Percentiles rank a stretch among this genome's conserved stretches.
phyloP scores from a whole-genome alignment of 2,888 invertebrate species.

The Eugnorisma glareosa region DNA sequence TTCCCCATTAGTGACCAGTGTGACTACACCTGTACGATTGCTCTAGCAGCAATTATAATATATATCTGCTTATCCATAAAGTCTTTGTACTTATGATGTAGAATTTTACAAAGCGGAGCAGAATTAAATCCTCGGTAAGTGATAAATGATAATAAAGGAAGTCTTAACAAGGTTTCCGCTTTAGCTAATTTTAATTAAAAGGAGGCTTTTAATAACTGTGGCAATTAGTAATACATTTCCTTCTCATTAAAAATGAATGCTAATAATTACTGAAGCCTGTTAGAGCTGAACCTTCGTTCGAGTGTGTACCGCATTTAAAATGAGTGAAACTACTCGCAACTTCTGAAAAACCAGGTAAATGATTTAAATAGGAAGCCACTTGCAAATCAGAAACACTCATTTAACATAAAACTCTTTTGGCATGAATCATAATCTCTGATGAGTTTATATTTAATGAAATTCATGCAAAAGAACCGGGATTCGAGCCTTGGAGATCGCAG shows the following conservation, averaged over 20 bases:
- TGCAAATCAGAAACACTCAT: slow-evolving; percentile 39
- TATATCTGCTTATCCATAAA: not conserved
- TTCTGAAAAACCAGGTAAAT: slow-evolving; percentile 21
- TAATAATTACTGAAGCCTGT: slow-evolving; percentile 29
- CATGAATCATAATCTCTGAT: slow-evolving; percentile 59
- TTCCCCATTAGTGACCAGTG: not conserved
- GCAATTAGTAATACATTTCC: slow-evolving; percentile 44
- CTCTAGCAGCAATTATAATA: slow-evolving; percentile 4
- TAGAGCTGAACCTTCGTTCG: slow-evolving; percentile 29
- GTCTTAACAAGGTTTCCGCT: slow-evolving; percentile 37
- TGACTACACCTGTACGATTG: not conserved
- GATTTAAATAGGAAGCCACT: slow-evolving; percentile 23
- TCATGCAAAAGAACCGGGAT: slow-evolving; percentile 65
- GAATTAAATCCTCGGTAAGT: slow-evolving; percentile 37
- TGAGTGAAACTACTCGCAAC: slow-evolving; percentile 19
- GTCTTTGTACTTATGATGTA: slow-evolving; percentile 1
- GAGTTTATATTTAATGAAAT: slow-evolving; percentile 66
- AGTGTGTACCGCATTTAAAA: too few relatives aligned
- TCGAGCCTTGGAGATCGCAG: slow-evolving; percentile 65
- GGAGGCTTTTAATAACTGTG: slow-evolving; percentile 32
- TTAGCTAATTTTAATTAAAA: slow-evolving; percentile 52
- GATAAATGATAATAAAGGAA: slow-evolving; percentile 39
- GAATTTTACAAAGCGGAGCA: slow-evolving; percentile 15
- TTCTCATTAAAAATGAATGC: slow-evolving; percentile 45
- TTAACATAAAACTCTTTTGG: slow-evolving; percentile 56